Conservation (phyloP, 2,888 invertebrate species). For the Tanypteryx hageni region DNA sequence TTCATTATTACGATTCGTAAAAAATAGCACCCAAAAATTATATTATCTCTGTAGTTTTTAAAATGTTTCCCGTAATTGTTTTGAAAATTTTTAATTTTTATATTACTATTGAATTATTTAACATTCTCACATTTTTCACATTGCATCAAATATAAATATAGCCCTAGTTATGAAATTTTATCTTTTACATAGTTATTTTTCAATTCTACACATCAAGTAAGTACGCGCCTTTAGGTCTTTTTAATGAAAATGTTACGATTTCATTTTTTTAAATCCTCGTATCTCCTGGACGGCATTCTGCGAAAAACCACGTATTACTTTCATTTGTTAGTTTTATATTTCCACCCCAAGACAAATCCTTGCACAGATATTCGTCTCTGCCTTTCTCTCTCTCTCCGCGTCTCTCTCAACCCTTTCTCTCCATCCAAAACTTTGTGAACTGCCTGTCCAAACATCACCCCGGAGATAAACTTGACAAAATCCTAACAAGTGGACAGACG, state of each 20-base stretch:
- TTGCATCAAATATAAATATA: too few relatives aligned
- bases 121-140: too few relatives aligned
- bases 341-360: conserved; percentile 5
- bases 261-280: neutral
- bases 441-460: conserved; percentile 27
- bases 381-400: neutral
- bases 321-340: neutral
- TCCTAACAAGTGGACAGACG: conserved; percentile 49
- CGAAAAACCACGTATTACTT: neutral
- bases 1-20: too few relatives aligned
- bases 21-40: too few relatives aligned
- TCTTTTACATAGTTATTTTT: too few relatives aligned
- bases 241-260: neutral
- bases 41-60: too few relatives aligned
- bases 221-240: neutral
- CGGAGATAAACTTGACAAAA: conserved; percentile 44
- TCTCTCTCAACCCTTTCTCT: neutral
- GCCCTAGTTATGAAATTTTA: too few relatives aligned
- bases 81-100: too few relatives aligned
- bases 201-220: too few relatives aligned
- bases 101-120: too few relatives aligned
- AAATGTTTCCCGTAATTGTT: too few relatives aligned
- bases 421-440: neutral
- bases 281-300: neutral
- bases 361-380: neutral